Evolutionary conservation across 2,113 vertebrate genomes (phyloP).

Genomic region (Naja naja): DNA sequence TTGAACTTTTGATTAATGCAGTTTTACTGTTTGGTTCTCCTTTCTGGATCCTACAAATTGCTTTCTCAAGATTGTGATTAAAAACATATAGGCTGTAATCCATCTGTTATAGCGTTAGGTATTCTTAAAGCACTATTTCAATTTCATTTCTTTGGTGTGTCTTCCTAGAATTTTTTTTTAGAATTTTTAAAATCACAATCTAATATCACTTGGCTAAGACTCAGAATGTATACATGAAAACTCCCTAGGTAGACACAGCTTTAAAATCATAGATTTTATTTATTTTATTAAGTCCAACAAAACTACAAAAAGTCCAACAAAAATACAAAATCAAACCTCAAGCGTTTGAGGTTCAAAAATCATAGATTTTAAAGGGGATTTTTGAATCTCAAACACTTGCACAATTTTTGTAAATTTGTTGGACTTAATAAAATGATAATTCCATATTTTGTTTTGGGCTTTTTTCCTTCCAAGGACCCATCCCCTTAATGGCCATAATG

Average conservation of each 20-base stretch:
- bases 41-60: not conserved
- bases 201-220: not conserved
- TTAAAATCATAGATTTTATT: not conserved
- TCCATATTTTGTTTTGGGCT: not conserved
- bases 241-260: not conserved
- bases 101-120: not conserved
- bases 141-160: not conserved
- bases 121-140: not conserved
- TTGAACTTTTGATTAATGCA: not conserved
- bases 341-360: no score
- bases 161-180: not conserved
- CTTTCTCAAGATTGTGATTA: not conserved
- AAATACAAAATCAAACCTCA: no score
- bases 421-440: not conserved
- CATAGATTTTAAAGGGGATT: no score
- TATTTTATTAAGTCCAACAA: no score
- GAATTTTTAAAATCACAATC: not conserved
- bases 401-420: not conserved
- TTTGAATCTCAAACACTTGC: not conserved
- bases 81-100: not conserved
- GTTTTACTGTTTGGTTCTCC: not conserved
- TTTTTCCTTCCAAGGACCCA: not conserved
- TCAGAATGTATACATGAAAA: not conserved
- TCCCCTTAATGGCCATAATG: not conserved
- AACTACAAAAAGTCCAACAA: no score